Evolutionary conservation across 2,113 vertebrate genomes (phyloP).

Genomic region (Pedetes capensis): DNA sequence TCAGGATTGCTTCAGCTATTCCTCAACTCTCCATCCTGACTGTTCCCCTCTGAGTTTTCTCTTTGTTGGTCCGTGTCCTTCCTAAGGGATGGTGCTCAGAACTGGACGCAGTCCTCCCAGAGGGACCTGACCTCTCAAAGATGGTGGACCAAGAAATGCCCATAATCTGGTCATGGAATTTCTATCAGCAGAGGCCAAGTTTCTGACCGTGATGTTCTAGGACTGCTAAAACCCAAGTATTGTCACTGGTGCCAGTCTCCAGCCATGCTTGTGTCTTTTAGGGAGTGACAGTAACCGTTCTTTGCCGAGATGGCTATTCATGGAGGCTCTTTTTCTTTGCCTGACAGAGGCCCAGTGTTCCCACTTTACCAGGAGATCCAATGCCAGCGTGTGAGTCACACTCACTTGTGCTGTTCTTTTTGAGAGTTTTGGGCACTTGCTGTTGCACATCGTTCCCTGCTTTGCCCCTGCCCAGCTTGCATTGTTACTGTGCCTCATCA

Average conservation of each 20-base stretch:
- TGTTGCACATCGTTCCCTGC: not conserved
- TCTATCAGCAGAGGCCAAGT: slow-evolving; percentile 23
- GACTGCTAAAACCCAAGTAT: slow-evolving; percentile 20
- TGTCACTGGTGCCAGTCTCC: slow-evolving; percentile 53
- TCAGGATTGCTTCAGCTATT: not conserved
- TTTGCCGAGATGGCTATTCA: slow-evolving; percentile 70
- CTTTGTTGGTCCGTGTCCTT: not conserved
- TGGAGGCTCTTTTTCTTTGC: slow-evolving; percentile 66
- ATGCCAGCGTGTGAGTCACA: slow-evolving; percentile 70
- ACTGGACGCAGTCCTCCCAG: not conserved
- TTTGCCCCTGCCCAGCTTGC: not conserved
- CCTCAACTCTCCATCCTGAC: not conserved
- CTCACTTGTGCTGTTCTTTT: slow-evolving; percentile 48
- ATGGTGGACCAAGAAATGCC: not conserved
- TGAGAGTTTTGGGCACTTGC: not conserved
- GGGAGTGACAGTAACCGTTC: slow-evolving; percentile 58
- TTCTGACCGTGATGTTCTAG: slow-evolving; percentile 34
- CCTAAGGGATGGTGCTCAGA: not conserved
- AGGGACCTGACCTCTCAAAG: not conserved
- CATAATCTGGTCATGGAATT: slow-evolving; percentile 3
- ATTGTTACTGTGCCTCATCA: not conserved
- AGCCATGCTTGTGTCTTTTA: slow-evolving; percentile 60
- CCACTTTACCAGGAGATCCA: slow-evolving; percentile 15
- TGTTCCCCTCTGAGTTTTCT: not conserved
- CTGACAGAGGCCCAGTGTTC: slow-evolving; percentile 72